Evolutionary conservation across 2,113 vertebrate genomes (phyloP).

Genomic region (Nesoenas mayeri): DNA sequence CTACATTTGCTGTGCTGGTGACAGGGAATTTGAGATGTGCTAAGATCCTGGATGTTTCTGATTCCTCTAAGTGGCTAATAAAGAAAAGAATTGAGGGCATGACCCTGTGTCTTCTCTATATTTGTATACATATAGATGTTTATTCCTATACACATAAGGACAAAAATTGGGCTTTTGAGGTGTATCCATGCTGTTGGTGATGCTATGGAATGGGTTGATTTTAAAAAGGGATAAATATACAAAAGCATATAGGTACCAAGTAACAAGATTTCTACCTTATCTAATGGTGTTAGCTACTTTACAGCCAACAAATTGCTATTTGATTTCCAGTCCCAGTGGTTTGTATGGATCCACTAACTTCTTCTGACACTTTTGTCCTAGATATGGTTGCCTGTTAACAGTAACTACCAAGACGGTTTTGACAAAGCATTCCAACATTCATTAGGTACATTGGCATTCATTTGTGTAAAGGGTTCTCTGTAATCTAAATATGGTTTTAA

Average conservation of each 20-base stretch:
- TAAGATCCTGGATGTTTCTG: background rate
- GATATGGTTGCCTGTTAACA: background rate
- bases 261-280: background rate
- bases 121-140: background rate
- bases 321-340: fast-evolving
- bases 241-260: background rate
- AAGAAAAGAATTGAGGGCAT: background rate
- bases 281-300: background rate
- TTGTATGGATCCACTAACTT: background rate
- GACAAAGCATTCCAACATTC: background rate
- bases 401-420: background rate
- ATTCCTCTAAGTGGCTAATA: background rate
- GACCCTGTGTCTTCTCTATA: background rate
- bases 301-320: background rate
- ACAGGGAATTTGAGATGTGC: background rate
- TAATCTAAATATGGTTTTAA: background rate
- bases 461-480: background rate
- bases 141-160: background rate
- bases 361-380: background rate
- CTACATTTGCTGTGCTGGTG: background rate
- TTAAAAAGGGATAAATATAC: background rate
- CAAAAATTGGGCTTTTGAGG: background rate
- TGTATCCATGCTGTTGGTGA: background rate
- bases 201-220: background rate
- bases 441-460: background rate